Percentiles rank a stretch among this genome's conserved stretches.
These are phyloP conservation scores for Dicranocentrus wangi DNA, from an alignment of 2,888 invertebrate species.

Conservation along the genomic window DNA sequence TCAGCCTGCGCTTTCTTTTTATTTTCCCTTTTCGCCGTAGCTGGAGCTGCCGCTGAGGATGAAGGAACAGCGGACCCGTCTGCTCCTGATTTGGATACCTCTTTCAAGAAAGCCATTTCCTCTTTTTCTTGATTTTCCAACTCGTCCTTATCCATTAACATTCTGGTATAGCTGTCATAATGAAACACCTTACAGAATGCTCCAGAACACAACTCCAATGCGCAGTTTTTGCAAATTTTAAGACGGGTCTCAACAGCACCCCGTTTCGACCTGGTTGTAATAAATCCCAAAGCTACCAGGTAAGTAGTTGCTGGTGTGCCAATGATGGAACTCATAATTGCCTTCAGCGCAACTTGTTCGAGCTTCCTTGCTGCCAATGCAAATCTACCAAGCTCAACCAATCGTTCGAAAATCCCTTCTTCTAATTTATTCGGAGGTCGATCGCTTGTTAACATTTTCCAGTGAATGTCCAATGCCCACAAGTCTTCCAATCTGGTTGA, in stretches of 20 bases:
- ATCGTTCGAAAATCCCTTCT: slow-evolving; percentile 86
- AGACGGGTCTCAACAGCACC: slow-evolving; percentile 75
- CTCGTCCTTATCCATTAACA: slow-evolving; percentile 74
- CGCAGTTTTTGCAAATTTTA: slow-evolving; percentile 84
- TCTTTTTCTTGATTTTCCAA: slow-evolving; percentile 70
- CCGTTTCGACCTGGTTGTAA: slow-evolving; percentile 85
- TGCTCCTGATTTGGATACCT: slow-evolving; percentile 13
- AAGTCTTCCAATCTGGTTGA: slow-evolving; percentile 84
- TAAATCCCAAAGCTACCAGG: slow-evolving; percentile 38
- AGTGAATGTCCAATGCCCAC: slow-evolving; percentile 88
- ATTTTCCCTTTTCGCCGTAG: slow-evolving; percentile 6
- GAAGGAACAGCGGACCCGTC: neutral
- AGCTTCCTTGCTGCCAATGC: slow-evolving; percentile 83
- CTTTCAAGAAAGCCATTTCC: slow-evolving; percentile 47
- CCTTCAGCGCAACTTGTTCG: slow-evolving; percentile 77
- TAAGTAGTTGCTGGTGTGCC: slow-evolving; percentile 46
- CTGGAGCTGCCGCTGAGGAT: neutral
- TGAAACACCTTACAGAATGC: slow-evolving; percentile 77
- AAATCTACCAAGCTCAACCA: slow-evolving; percentile 87
- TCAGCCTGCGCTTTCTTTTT: neutral
- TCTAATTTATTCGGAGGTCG: slow-evolving; percentile 87
- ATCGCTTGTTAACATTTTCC: slow-evolving; percentile 91
- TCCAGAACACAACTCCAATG: slow-evolving; percentile 86
- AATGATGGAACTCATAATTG: slow-evolving; percentile 75
- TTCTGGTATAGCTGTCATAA: slow-evolving; percentile 78